These are phyloP conservation scores for Heliocidaris tuberculata DNA, from an alignment of 35 echinoderm and acorn worm species.

Conservation along the genomic window DNA sequence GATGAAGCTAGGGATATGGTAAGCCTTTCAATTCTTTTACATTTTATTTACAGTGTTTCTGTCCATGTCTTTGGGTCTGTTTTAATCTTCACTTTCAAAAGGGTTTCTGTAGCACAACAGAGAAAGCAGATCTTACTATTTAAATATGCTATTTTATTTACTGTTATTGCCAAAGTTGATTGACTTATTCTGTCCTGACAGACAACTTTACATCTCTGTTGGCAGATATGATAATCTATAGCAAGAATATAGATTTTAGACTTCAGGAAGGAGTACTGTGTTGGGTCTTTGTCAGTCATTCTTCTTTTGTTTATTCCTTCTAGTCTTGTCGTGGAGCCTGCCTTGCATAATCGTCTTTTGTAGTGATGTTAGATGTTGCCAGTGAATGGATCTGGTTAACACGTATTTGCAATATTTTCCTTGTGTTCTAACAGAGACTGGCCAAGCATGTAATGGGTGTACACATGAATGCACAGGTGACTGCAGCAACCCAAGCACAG, in stretches of 20 bases:
- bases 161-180: not conserved
- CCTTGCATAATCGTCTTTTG: not conserved
- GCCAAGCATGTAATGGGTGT: constrained; percentile 99
- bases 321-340: not conserved
- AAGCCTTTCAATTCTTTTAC: constrained; percentile 24
- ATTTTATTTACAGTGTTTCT: not conserved
- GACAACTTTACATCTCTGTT: not conserved
- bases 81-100: not conserved
- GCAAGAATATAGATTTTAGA: not conserved
- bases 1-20: constrained; percentile 92
- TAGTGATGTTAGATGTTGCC: not conserved
- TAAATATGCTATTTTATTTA: too few relatives aligned
- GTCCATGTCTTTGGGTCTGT: not conserved
- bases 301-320: not conserved
- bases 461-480: constrained; percentile 84
- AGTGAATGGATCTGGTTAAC: not conserved
- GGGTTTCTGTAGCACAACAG: not conserved
- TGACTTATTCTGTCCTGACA: not conserved
- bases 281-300: not conserved
- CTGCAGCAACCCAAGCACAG: constrained; percentile 44
- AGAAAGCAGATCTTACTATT: not conserved
- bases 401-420: not conserved
- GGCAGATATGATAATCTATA: not conserved
- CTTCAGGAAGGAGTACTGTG: not conserved
- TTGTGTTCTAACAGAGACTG: constrained; percentile 63